phyloP scores from a whole-genome alignment of 1,140 invertebrate genomes.

The Brachionus koreanus region DNA sequence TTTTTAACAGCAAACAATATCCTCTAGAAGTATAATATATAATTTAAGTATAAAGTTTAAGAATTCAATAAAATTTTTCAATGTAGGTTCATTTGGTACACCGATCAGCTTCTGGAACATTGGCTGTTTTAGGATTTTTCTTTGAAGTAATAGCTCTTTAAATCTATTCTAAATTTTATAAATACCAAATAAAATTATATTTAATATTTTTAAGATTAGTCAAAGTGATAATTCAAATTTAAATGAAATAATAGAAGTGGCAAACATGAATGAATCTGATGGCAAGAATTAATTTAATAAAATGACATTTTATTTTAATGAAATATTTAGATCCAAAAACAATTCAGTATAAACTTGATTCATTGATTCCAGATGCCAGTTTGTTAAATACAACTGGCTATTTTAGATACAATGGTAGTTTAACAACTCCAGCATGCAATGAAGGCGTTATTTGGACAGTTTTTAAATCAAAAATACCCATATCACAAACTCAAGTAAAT shows the following conservation, averaged over 20 bases:
- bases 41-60: neutral
- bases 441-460: slow-evolving; percentile 84
- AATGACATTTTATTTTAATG: neutral
- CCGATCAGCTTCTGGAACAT: neutral
- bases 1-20: neutral
- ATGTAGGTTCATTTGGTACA: slow-evolving; percentile 8
- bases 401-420: slow-evolving; percentile 74
- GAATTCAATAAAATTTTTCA: neutral
- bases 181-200: no score
- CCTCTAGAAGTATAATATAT: no score
- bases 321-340: neutral
- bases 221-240: neutral
- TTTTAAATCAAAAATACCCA: slow-evolving; percentile 64
- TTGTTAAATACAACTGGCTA: slow-evolving; percentile 46
- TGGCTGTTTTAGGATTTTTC: slow-evolving; percentile 3
- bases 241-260: neutral
- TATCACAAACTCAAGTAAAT: slow-evolving; percentile 19
- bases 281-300: neutral
- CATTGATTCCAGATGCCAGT: neutral
- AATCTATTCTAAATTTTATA: neutral
- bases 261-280: neutral
- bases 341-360: neutral
- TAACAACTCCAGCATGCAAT: slow-evolving; percentile 81
- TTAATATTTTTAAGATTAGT: slow-evolving; percentile 7
- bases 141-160: neutral